These are phyloP conservation scores for Atta texana DNA, from an alignment of 1,140 invertebrate species.

Conservation along the genomic window DNA sequence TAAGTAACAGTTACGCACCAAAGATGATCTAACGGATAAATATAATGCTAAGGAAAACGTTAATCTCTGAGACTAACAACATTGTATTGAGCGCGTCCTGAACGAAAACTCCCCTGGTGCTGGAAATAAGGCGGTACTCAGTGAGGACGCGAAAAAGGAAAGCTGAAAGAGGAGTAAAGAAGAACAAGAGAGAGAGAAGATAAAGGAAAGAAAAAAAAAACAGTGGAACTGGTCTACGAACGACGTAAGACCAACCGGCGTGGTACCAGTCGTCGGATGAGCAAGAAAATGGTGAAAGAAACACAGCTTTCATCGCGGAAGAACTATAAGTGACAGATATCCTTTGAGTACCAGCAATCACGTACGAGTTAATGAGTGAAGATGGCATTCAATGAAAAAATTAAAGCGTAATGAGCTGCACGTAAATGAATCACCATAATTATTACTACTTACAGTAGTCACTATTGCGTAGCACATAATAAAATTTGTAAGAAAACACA, in stretches of 20 bases:
- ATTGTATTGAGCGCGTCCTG: not conserved
- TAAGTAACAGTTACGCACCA: constrained; percentile 17
- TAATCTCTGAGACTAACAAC: constrained; percentile 10
- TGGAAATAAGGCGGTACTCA: not conserved
- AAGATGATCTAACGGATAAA: constrained; percentile 37
- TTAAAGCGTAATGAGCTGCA: constrained; percentile 6
- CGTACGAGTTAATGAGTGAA: constrained; percentile 27
- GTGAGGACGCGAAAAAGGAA: constrained; percentile 1
- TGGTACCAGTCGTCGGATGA: not conserved
- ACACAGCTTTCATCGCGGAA: constrained; percentile 50
- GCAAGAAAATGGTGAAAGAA: constrained; percentile 48
- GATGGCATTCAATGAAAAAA: constrained; percentile 12
- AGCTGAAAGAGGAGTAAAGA: constrained; percentile 25
- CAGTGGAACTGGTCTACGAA: constrained; percentile 67
- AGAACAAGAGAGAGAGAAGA: not conserved
- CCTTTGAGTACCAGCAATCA: constrained; percentile 9
- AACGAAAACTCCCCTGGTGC: constrained; percentile 28
- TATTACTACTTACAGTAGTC: constrained; percentile 8
- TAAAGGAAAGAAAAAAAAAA: constrained; percentile 37
- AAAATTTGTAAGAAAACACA: constrained; percentile 11
- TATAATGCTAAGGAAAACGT: constrained; percentile 6
- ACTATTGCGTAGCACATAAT: not conserved
- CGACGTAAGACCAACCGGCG: constrained; percentile 59
- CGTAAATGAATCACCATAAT: constrained; percentile 26
- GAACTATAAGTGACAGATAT: constrained; percentile 49